Evolutionary conservation across 1,140 invertebrate genomes (phyloP).

Genomic region (Latrodectus geometricus): DNA sequence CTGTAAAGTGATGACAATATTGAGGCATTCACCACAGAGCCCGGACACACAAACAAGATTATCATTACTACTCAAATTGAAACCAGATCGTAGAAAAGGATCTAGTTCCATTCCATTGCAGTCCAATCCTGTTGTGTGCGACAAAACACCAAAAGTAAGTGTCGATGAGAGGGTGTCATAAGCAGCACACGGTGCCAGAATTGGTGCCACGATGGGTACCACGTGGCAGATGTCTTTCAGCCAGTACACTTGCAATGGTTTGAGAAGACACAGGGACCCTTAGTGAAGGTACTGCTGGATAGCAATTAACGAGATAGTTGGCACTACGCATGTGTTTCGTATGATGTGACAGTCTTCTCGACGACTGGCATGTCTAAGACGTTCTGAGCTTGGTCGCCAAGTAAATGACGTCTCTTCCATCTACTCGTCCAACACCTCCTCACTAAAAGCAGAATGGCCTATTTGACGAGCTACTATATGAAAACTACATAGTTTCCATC

Average conservation of each 20-base stretch:
- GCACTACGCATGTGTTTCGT: conserved; percentile 5
- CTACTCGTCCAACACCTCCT: too few species aligned
- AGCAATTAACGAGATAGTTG: background rate
- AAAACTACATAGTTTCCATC: too few species aligned
- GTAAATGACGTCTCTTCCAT: background rate
- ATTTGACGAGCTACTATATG: too few species aligned
- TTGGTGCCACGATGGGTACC: background rate
- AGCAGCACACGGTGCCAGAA: conserved; percentile 20
- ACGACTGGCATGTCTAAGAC: background rate
- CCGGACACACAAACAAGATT: conserved; percentile 2
- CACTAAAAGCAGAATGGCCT: too few species aligned
- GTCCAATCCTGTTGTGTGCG: background rate
- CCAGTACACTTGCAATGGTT: background rate
- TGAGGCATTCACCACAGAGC: background rate
- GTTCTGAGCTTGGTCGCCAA: background rate
- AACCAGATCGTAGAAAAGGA: conserved; percentile 17
- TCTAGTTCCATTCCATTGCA: conserved; percentile 22
- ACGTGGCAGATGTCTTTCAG: conserved; percentile 7
- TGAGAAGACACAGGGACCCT: conserved; percentile 1
- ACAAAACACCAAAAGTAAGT: background rate
- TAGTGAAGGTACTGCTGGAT: conserved; percentile 14
- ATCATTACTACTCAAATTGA: conserved; percentile 4
- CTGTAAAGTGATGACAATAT: conserved; percentile 3
- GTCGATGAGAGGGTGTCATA: background rate
- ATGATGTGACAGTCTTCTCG: background rate